Conservation (phyloP, 2,797 vertebrate genomes). For the Tragopan temminckii region DNA sequence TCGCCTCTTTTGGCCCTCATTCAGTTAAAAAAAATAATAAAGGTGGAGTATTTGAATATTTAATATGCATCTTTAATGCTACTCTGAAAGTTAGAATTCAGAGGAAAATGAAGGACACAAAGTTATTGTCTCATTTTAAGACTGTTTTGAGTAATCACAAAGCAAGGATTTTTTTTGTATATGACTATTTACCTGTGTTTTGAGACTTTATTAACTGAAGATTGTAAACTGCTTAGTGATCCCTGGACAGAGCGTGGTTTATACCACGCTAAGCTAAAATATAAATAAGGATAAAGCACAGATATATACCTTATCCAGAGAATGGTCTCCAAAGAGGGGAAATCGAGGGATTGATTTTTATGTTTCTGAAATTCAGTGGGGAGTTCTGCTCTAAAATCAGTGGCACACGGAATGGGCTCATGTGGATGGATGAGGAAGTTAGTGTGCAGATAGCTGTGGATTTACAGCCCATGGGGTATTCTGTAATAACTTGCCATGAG, state of each 20-base stretch:
- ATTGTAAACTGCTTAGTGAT: slow-evolving; percentile 21
- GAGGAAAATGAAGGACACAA: neutral
- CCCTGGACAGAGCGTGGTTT: slow-evolving; percentile 13
- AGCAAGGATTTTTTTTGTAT: neutral
- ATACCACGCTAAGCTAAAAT: slow-evolving; percentile 23
- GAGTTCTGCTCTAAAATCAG: slow-evolving; percentile 51
- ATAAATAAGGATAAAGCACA: slow-evolving; percentile 50
- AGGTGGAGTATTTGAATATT: neutral
- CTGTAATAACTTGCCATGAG: slow-evolving; percentile 19
- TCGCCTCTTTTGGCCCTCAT: neutral
- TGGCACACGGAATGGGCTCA: slow-evolving; percentile 9
- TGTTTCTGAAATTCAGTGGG: slow-evolving; percentile 23
- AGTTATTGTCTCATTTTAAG: neutral
- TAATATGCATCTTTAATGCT: neutral
- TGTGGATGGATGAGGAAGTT: slow-evolving; percentile 24
- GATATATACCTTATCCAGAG: neutral
- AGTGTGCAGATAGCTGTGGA: slow-evolving; percentile 8
- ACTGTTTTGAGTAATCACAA: neutral
- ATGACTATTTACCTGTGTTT: slow-evolving; percentile 16
- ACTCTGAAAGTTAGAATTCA: neutral
- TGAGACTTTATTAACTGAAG: slow-evolving; percentile 41
- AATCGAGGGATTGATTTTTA: slow-evolving; percentile 44
- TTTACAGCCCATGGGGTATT: slow-evolving; percentile 52
- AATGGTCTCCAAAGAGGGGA: slow-evolving; percentile 13
- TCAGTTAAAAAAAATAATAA: neutral